Evolutionary conservation across 2,113 vertebrate genomes (phyloP).

Genomic region (Argyrosomus japonicus): DNA sequence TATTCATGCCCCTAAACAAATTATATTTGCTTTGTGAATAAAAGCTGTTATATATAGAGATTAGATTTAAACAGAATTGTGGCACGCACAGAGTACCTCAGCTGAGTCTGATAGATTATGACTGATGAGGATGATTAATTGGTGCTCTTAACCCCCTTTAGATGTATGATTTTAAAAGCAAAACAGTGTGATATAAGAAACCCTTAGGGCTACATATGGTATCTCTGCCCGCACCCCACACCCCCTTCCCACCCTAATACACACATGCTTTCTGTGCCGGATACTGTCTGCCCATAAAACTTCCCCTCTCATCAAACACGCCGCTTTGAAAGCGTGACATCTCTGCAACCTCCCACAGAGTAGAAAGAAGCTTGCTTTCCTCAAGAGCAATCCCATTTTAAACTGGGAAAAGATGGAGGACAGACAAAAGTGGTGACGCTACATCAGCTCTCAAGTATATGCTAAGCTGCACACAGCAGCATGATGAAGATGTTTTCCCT

Average conservation of each 20-base stretch:
- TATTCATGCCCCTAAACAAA: neutral
- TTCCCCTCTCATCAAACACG: constrained; percentile 46
- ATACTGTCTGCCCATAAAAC: constrained; percentile 54
- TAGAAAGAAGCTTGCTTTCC: constrained; percentile 45
- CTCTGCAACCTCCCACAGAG: constrained; percentile 56
- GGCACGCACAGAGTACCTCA: neutral
- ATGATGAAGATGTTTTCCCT: constrained; percentile 54
- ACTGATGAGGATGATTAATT: constrained; percentile 15
- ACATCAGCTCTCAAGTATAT: constrained; percentile 55
- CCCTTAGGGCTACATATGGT: constrained; percentile 25
- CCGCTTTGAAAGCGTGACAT: constrained; percentile 51
- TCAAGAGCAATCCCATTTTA: constrained; percentile 57
- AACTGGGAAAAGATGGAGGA: constrained; percentile 50
- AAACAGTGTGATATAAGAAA: constrained; percentile 17
- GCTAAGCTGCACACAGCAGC: constrained; percentile 56
- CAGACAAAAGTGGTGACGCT: constrained; percentile 41
- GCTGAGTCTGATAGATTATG: neutral
- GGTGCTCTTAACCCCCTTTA: neutral
- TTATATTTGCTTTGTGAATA: neutral
- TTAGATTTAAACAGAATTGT: neutral
- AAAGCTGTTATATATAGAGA: neutral
- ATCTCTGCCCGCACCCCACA: constrained; percentile 27
- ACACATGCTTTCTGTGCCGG: constrained; percentile 21
- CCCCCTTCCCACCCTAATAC: constrained; percentile 10
- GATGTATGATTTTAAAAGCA: constrained; percentile 2